Evolutionary conservation across 1,140 invertebrate species (phyloP).

Genomic region (Dreissena rostriformis): DNA sequence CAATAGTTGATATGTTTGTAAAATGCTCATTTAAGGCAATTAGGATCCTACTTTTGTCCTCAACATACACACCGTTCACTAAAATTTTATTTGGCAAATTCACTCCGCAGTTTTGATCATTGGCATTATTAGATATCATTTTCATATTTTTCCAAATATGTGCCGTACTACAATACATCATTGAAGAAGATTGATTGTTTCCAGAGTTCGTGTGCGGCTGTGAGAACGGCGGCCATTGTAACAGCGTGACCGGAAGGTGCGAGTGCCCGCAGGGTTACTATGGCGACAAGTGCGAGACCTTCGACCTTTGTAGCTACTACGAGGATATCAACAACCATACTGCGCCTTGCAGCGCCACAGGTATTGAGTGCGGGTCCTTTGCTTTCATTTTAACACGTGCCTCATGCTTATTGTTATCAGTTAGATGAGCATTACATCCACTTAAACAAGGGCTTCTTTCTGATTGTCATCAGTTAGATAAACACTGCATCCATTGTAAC

Average conservation of each 20-base stretch:
- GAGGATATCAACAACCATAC: constrained; percentile 60
- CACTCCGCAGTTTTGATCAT: too few species aligned
- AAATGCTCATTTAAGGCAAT: too few species aligned
- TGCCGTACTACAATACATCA: too few species aligned
- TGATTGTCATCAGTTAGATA: too few species aligned
- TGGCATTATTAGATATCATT: too few species aligned
- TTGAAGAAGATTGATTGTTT: constrained; percentile 1
- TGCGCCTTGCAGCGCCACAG: constrained; percentile 56
- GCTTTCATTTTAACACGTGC: too few species aligned
- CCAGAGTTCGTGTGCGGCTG: constrained; percentile 87
- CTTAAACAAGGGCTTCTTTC: neutral
- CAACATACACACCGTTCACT: too few species aligned
- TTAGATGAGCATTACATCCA: neutral
- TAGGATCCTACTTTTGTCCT: too few species aligned
- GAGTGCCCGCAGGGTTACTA: constrained; percentile 72
- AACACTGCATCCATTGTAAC: too few species aligned
- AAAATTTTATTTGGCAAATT: too few species aligned
- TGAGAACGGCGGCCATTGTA: constrained; percentile 92
- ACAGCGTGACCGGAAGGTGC: constrained; percentile 89
- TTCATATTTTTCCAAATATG: too few species aligned
- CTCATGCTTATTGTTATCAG: neutral
- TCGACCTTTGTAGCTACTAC: constrained; percentile 71
- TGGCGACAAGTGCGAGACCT: constrained; percentile 76
- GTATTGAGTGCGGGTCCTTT: neutral
- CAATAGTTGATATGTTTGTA: too few species aligned